Evolutionary conservation across 2,888 invertebrate genomes (phyloP), one percentile per base, ranked within the genome.

Genomic region (Trissolcus japonicus): DNA sequence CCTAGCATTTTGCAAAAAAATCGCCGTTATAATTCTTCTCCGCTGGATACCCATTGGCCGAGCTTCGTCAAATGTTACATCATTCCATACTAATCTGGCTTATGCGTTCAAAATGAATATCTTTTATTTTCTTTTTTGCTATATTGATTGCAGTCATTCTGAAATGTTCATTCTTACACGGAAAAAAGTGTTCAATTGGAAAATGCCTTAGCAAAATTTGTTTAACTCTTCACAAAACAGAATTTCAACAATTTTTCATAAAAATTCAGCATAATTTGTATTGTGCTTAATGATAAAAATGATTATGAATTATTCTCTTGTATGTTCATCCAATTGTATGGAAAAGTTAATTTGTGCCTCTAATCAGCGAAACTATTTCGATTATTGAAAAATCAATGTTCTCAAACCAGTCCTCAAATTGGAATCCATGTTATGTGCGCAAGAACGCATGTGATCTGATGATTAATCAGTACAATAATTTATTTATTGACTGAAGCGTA

Each of bases 1-100:
- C 51, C 71, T 43, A 25, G 65, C 55, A 60, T 60, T 65, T 66
- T 29, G 65, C 19, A 46, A 60, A 69, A 60, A 69, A 73, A 57
- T 66, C 66, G 55, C 40, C 16, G 59, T 73, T 73, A 66, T 66
- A 66, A 73, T 73, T 74, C 67, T 62, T 62, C 62, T 62, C 51
- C 25, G 19, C 14, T 35, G 16, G 6, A 25, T 17, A 16, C 29
- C 17, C 21, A 71, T 63, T 71, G 71, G 71, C 41, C 63, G 6
- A 40, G 4, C 16, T 2, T 48, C 60, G 55, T 72, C 46, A 67
- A 61, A 67, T n/a, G 46, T 62, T 67, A 48, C 53, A 35, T 72
- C 55, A 46, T 54, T 16, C 25, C 41, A 6, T 16, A 9, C 21
- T 57, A 61, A 74, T 66, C 55, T 73, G 55, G 21, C 19, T 17